Percentiles rank a stretch among this genome's conserved stretches.
Evolutionary conservation across 2,113 vertebrate species (phyloP).

Genomic region (Plectropomus leopardus): DNA sequence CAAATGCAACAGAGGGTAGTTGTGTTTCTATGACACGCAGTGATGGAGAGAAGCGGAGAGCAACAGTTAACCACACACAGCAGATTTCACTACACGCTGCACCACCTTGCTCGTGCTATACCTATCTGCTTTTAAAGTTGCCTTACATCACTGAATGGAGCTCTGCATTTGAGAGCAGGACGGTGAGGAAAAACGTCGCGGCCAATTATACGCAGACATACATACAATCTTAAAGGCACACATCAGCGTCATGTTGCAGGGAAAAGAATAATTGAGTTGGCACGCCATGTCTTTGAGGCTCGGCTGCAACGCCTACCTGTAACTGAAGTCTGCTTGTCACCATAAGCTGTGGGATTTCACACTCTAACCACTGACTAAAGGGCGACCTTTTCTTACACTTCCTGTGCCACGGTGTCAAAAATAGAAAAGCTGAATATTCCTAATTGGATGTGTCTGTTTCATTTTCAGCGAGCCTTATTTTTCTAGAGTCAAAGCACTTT

Average conservation of each 20-base stretch:
- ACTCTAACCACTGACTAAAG: conserved; percentile 77
- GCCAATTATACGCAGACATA: conserved; percentile 57
- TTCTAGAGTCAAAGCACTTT: conserved; percentile 48
- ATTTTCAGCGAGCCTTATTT: conserved; percentile 42
- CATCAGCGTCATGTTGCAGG: conserved; percentile 57
- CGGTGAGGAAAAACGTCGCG: conserved; percentile 21
- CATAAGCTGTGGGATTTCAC: conserved; percentile 72
- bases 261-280: conserved; percentile 67
- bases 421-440: conserved; percentile 72
- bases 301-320: conserved; percentile 73
- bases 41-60: not conserved
- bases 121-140: conserved; percentile 3
- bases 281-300: conserved; percentile 52
- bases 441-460: conserved; percentile 67
- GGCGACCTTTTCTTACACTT: conserved; percentile 74
- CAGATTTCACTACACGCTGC: not conserved
- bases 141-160: not conserved
- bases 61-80: not conserved
- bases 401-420: conserved; percentile 68
- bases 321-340: conserved; percentile 62
- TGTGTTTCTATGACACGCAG: not conserved
- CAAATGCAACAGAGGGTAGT: conserved; percentile 6
- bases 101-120: not conserved
- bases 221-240: conserved; percentile 48
- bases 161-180: conserved; percentile 2